Conservation (phyloP, 2,113 vertebrate genomes). For the Leuciscus idus region DNA sequence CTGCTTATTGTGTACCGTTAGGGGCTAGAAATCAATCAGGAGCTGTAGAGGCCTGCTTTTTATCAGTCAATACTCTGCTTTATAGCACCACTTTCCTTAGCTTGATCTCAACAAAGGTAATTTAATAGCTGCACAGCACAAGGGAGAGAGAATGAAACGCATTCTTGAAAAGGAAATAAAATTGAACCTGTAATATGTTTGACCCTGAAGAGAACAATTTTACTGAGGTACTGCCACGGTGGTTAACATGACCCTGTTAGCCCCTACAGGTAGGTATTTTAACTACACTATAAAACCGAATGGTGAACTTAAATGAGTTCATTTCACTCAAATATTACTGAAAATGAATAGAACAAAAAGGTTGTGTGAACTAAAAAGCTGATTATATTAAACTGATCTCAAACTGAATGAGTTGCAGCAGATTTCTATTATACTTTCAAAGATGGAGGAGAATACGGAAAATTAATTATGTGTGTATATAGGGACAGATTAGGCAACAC, state of each 20-base stretch:
- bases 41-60: slow-evolving; percentile 62
- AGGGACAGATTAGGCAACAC: too few relatives aligned
- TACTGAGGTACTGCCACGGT: too few relatives aligned
- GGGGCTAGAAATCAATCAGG: slow-evolving; percentile 66
- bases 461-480: too few relatives aligned
- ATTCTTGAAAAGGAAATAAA: slow-evolving; percentile 7
- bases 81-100: slow-evolving; percentile 20
- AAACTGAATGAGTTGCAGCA: too few relatives aligned
- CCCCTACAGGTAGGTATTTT: background rate
- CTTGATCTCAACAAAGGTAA: slow-evolving; percentile 43
- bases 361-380: too few relatives aligned
- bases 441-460: too few relatives aligned
- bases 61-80: slow-evolving; percentile 61
- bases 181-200: background rate
- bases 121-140: slow-evolving; percentile 57
- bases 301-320: too few relatives aligned
- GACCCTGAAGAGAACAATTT: background rate
- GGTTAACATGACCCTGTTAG: background rate
- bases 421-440: too few relatives aligned
- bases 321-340: too few relatives aligned
- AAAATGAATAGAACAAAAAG: too few relatives aligned
- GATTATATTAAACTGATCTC: too few relatives aligned
- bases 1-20: slow-evolving; percentile 58
- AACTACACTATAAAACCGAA: background rate
- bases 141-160: slow-evolving; percentile 27